Evolutionary conservation across 2,888 invertebrate genomes (phyloP).

Genomic region (Ophioninae sp.): DNA sequence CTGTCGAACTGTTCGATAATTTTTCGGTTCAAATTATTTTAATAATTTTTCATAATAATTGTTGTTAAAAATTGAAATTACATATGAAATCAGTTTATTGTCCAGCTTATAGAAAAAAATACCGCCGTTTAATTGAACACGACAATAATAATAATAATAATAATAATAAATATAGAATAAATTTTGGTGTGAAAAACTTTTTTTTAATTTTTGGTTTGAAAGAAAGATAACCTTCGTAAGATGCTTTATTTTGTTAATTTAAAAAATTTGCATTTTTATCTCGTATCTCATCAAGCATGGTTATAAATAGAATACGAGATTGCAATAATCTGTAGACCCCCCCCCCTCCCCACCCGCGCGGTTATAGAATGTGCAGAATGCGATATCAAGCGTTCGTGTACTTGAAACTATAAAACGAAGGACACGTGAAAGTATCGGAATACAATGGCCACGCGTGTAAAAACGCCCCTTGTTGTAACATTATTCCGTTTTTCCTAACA

Average conservation of each 20-base stretch:
- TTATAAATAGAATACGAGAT: slow-evolving; percentile 11
- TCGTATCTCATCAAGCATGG: background rate
- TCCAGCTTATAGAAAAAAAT: no score
- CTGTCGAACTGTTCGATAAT: no score
- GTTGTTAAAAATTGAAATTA: background rate
- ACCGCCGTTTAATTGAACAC: no score
- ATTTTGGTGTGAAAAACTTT: no score
- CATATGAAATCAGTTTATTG: no score
- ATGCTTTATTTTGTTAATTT: background rate
- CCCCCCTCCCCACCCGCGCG: background rate
- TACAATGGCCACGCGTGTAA: slow-evolving; percentile 22
- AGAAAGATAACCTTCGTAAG: no score
- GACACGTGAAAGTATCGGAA: slow-evolving; percentile 36
- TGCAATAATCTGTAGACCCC: background rate
- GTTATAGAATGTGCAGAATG: slow-evolving; percentile 10
- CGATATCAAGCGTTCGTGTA: slow-evolving; percentile 31
- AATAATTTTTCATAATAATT: background rate
- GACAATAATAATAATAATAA: background rate
- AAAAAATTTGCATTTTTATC: background rate
- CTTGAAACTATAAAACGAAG: slow-evolving; percentile 54
- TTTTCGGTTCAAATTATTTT: background rate
- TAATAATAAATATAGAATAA: background rate
- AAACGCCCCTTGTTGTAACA: slow-evolving; percentile 53
- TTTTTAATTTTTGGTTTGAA: no score
- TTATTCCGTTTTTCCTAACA: slow-evolving; percentile 29